phyloP scores from a whole-genome alignment of 2,888 invertebrate genomes.

The Thumatha senex region DNA sequence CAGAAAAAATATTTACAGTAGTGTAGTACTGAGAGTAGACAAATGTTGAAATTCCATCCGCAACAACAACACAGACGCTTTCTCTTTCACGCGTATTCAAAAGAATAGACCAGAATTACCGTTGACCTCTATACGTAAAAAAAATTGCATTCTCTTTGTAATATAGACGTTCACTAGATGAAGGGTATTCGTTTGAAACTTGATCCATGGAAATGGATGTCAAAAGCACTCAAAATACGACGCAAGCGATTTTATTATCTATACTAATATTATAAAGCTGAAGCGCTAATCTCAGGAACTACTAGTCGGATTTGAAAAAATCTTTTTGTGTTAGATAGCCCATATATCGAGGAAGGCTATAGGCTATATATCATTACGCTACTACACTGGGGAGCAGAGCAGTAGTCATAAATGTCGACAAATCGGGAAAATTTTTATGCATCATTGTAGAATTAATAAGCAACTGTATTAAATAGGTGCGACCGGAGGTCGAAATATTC shows the following conservation, averaged over 20 bases:
- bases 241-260: constrained; percentile 1
- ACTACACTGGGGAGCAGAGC: no score
- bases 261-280: no score
- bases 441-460: no score
- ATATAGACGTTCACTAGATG: not conserved
- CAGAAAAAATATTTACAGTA: constrained; percentile 12
- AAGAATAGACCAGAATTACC: constrained; percentile 40
- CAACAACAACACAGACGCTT: constrained; percentile 43
- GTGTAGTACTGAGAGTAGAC: constrained; percentile 28
- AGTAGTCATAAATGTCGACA: no score
- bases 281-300: no score
- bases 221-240: not conserved
- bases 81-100: constrained; percentile 48
- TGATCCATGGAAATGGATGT: not conserved
- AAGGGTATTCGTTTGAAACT: not conserved
- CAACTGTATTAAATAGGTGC: no score
- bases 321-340: no score
- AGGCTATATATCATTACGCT: no score
- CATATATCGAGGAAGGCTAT: no score
- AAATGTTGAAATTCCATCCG: constrained; percentile 48
- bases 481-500: no score
- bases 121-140: constrained; percentile 35
- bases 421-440: no score
- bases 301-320: no score
- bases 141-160: not conserved